Percentiles rank a stretch among this genome's conserved stretches.
These are phyloP conservation scores for Forbesichthys papilliferus DNA, from an alignment of 2,113 vertebrate genomes.

Conservation along the genomic window DNA sequence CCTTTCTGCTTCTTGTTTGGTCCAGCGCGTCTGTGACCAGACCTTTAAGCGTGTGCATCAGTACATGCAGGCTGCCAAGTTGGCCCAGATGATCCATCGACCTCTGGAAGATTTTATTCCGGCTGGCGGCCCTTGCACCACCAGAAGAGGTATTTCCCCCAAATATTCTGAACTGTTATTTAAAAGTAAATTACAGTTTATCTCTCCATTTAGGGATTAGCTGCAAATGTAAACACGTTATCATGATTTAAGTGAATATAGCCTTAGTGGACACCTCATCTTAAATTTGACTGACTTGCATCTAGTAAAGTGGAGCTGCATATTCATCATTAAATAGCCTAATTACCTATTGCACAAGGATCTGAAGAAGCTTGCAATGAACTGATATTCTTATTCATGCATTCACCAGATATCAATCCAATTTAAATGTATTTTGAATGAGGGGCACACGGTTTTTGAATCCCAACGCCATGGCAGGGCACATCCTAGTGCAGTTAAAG, in stretches of 20 bases:
- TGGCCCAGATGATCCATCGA: slow-evolving; percentile 78
- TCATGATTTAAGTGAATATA: no score
- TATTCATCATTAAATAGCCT: not conserved
- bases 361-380: no score
- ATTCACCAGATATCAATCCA: no score
- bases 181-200: not conserved
- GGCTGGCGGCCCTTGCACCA: slow-evolving; percentile 79
- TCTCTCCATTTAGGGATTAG: no score
- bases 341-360: no score
- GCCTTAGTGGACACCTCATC: not conserved
- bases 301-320: not conserved
- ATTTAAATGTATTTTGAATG: no score
- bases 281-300: not conserved
- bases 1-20: no score
- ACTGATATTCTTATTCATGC: no score
- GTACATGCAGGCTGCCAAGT: slow-evolving; percentile 84
- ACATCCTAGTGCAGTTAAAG: no score
- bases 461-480: no score
- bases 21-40: slow-evolving; percentile 81
- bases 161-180: not conserved
- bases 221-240: no score
- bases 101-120: slow-evolving; percentile 87
- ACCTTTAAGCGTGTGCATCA: slow-evolving; percentile 85
- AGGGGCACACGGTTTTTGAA: no score
- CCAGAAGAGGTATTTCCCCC: slow-evolving; percentile 82